These are phyloP conservation scores for Fistularia commersonii DNA, from an alignment of 2,797 vertebrate genomes.

Conservation along the genomic window DNA sequence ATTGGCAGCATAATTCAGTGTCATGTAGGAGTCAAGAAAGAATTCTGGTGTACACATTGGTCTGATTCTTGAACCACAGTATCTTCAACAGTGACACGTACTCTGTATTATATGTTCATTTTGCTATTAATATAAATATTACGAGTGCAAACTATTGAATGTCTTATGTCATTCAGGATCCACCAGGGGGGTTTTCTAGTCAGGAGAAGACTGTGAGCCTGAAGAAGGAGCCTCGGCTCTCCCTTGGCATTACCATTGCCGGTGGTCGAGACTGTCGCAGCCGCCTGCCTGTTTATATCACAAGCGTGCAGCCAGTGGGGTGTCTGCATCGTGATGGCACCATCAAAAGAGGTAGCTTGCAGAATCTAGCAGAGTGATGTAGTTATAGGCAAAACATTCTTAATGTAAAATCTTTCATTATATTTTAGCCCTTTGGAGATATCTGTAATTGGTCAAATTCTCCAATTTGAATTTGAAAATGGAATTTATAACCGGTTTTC, in stretches of 20 bases:
- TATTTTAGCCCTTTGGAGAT: no score
- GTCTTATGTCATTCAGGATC: slow-evolving; percentile 70
- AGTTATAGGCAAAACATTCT: no score
- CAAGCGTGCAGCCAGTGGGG: slow-evolving; percentile 89
- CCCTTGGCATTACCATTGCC: slow-evolving; percentile 91
- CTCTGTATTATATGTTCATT: no score
- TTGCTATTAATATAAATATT: no score
- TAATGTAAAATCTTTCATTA: background rate
- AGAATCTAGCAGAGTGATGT: background rate
- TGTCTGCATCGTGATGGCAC: slow-evolving; percentile 89
- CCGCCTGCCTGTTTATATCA: slow-evolving; percentile 89
- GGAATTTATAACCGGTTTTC: no score
- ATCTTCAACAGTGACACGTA: background rate
- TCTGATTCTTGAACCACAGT: background rate
- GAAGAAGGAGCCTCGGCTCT: slow-evolving; percentile 89
- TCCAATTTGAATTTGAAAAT: no score
- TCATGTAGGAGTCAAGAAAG: no score
- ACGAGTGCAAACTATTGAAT: background rate
- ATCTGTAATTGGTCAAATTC: no score
- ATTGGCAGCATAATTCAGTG: slow-evolving; percentile 8
- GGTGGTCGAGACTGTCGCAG: slow-evolving; percentile 88
- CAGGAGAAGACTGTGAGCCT: slow-evolving; percentile 87
- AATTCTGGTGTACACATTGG: no score
- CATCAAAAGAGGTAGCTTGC: slow-evolving; percentile 82
- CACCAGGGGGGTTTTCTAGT: slow-evolving; percentile 81